Base-by-base conservation (phyloP, 23 tunicate species). In the Ciona savignyi region DNA sequence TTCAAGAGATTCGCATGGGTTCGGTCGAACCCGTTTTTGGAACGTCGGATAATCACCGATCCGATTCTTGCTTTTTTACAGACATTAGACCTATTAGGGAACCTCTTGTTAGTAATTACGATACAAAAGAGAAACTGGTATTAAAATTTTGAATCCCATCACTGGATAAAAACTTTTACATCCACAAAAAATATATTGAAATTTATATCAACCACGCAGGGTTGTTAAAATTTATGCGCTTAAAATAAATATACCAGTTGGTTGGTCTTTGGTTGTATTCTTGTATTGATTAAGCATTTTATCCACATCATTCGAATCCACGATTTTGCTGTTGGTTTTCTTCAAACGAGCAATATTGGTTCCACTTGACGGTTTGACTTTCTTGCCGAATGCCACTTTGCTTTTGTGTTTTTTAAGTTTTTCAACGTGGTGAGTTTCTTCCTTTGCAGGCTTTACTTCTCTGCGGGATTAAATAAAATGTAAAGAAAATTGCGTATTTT, bases 221-320 rank as follows among this genome's bases (percentile, higher is more conserved):
- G n/a, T 42, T 42, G 56, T 42, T 42, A 42, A 42, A 42, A 42
- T 42, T 15, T 15, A 42, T 42, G 56, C 56, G n/a, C n/a, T n/a
- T n/a, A n/a, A n/a, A n/a, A n/a, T n/a, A n/a, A n/a, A n/a, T n/a
- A n/a, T n/a, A n/a, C n/a, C n/a, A n/a, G n/a, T n/a, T n/a, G n/a
- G 15, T 15, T 42, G 9, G 56, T 9, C 15, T 15, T 42, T 42
- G 56, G 11, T n/a, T 30, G 56, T 80, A n/a, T 56, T 76, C 28
- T 83, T 83, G 75, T 83, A 83, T 23, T 67, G 68, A 6, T 81
- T 81, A 32, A 83, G 76, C 63, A 83, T 71, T 60, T 68, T 67
- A 28, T 83, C 79, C 32, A 83, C 88, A 35, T 83, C 88, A 60
- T 34, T 67, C 60, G 88, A 71, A 42, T 83, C 88, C 21, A 76